A percentile compares a stretch with the other conserved stretches of the same genome.
phyloP scores from a whole-genome alignment of 2,888 invertebrate species.

The Idaea straminata region DNA sequence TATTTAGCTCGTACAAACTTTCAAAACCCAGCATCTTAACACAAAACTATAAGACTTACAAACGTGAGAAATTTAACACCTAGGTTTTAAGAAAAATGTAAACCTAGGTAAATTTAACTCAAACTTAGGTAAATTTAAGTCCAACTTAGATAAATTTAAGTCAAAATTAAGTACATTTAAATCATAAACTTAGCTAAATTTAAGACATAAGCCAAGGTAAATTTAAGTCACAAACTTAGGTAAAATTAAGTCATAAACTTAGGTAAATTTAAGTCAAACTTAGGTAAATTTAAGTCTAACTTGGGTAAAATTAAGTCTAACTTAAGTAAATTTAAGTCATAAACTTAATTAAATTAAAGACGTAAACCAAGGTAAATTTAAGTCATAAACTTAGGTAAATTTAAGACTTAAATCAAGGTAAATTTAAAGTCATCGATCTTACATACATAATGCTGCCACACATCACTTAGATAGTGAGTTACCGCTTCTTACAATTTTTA shows the following conservation, averaged over 20 bases:
- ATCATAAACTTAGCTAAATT: neutral
- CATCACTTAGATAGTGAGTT: constrained; percentile 37
- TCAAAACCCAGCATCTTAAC: no score
- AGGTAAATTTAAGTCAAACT: neutral
- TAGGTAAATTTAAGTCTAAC: neutral
- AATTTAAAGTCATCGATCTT: constrained; percentile 44
- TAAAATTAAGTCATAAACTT: neutral
- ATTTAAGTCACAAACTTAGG: neutral
- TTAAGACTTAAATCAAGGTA: constrained; percentile 25
- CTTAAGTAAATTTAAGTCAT: neutral
- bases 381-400: neutral
- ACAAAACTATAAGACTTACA: no score
- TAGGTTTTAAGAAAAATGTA: neutral
- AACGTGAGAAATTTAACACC: no score
- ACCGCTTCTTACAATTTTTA: constrained; percentile 34
- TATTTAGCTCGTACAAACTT: no score
- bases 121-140: neutral
- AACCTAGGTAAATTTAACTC: neutral
- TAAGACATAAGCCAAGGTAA: no score
- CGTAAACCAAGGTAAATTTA: neutral
- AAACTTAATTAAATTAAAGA: neutral
- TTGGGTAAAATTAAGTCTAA: neutral
- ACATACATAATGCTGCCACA: constrained; percentile 37
- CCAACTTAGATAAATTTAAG: neutral
- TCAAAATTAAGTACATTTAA: neutral